phyloP scores from a whole-genome alignment of 2,113 vertebrate genomes.

The Platanista minor region DNA sequence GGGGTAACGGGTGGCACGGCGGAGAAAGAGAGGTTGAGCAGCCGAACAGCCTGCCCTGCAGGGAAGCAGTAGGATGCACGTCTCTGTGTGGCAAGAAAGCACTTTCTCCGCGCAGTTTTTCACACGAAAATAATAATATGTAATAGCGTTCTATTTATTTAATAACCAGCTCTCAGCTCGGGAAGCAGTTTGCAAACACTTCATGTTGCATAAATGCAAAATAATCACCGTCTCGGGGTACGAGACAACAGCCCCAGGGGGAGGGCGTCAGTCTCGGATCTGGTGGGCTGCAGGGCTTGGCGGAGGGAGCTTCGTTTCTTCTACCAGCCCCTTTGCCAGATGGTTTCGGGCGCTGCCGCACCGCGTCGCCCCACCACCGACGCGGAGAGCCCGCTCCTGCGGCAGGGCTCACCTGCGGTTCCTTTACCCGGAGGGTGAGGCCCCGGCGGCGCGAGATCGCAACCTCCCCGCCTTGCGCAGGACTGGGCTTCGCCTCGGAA shows the following conservation, averaged over 20 bases:
- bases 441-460: not conserved
- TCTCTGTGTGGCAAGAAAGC: constrained; percentile 36
- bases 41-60: constrained; percentile 33
- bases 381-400: constrained; percentile 18
- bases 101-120: constrained; percentile 62
- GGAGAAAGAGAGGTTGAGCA: not conserved
- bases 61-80: constrained; percentile 39
- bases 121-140: constrained; percentile 48
- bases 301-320: not conserved
- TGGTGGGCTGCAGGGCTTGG: constrained; percentile 26
- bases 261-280: constrained; percentile 46
- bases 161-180: constrained; percentile 62
- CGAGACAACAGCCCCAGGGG: constrained; percentile 55
- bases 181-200: constrained; percentile 72
- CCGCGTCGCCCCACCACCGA: not conserved
- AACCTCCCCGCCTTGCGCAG: not conserved
- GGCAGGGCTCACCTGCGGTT: constrained; percentile 63
- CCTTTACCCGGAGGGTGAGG: not conserved
- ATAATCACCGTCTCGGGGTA: constrained; percentile 45
- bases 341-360: not conserved
- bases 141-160: constrained; percentile 66
- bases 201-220: constrained; percentile 68
- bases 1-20: not conserved
- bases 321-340: not conserved
- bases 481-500: not conserved